Conservation (phyloP, 2,113 vertebrate genomes). For the Girardinichthys multiradiatus region DNA sequence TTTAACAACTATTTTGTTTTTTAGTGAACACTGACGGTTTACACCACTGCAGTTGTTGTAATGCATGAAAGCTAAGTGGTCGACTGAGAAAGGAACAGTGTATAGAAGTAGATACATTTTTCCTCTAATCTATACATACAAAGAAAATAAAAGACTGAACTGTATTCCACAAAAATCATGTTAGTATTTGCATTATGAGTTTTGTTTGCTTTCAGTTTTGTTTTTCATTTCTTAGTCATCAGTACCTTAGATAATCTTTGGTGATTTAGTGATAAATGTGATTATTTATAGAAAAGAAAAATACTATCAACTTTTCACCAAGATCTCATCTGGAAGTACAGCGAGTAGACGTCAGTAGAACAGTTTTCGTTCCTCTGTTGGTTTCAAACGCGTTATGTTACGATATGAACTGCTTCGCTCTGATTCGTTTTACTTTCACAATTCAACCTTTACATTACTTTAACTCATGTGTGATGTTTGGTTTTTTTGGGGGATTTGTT, state of each 20-base stretch:
- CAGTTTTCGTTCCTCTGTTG: conserved; percentile 29
- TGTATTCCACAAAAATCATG: conserved; percentile 73
- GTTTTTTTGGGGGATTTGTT: too few species aligned
- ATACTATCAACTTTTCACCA: conserved; percentile 33
- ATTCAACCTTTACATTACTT: neutral
- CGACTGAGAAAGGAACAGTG: conserved; percentile 81
- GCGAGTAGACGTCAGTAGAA: conserved; percentile 27
- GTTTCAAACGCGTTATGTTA: conserved; percentile 26
- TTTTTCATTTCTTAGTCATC: conserved; percentile 80
- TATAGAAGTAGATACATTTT: conserved; percentile 85
- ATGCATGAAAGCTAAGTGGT: conserved; percentile 80
- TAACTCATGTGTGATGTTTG: neutral
- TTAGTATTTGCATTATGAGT: conserved; percentile 88
- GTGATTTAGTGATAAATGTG: conserved; percentile 55
- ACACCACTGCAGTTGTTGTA: conserved; percentile 72
- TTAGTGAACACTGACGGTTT: conserved; percentile 55
- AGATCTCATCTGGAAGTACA: conserved; percentile 17
- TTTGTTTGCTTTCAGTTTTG: conserved; percentile 83
- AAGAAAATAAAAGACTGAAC: conserved; percentile 83
- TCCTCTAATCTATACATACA: conserved; percentile 85
- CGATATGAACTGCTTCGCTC: conserved; percentile 29
- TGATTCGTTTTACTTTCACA: neutral
- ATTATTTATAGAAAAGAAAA: conserved; percentile 56
- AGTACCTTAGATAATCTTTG: conserved; percentile 62
- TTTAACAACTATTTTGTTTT: conserved; percentile 58